A percentile compares a stretch with the other conserved stretches of the same genome.
Evolutionary conservation across 2,113 vertebrate genomes (phyloP).

Genomic region (Hiodon alosoides): DNA sequence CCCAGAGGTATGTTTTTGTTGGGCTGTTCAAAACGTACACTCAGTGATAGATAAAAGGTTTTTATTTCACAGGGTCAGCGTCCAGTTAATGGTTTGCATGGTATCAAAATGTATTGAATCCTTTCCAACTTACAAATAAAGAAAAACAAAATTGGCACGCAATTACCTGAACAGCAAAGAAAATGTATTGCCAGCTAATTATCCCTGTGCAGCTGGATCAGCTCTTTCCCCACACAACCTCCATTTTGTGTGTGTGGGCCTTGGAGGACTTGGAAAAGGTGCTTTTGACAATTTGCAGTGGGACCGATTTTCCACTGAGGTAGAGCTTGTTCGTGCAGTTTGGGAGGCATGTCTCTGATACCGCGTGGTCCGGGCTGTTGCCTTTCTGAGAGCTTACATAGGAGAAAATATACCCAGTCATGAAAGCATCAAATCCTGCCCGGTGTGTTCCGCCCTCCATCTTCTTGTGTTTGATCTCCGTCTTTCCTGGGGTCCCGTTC

Average conservation of each 20-base stretch:
- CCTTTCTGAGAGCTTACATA: conserved; percentile 60
- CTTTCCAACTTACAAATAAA: too few species aligned
- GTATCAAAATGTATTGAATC: too few species aligned
- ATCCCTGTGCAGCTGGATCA: background rate
- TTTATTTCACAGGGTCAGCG: background rate
- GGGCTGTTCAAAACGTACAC: background rate
- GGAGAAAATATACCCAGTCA: conserved; percentile 92
- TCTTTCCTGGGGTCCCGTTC: conserved; percentile 1
- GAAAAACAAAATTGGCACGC: too few species aligned
- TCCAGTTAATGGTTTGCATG: background rate
- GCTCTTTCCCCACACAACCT: conserved; percentile 66
- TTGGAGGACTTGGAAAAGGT: conserved; percentile 87
- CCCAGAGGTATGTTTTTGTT: background rate
- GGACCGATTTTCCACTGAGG: conserved; percentile 87
- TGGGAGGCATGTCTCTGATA: conserved; percentile 56
- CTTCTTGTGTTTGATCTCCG: conserved; percentile 33
- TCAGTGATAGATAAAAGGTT: background rate
- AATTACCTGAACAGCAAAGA: too few species aligned
- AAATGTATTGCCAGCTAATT: background rate
- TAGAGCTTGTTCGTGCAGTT: conserved; percentile 87
- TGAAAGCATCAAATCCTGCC: conserved; percentile 94
- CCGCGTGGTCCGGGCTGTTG: conserved; percentile 19
- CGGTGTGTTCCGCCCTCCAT: conserved; percentile 69
- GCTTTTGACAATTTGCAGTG: conserved; percentile 88
- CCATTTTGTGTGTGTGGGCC: conserved; percentile 86